phyloP scores from a whole-genome alignment of 2,888 invertebrate species.

The Eupithecia subfuscata region DNA sequence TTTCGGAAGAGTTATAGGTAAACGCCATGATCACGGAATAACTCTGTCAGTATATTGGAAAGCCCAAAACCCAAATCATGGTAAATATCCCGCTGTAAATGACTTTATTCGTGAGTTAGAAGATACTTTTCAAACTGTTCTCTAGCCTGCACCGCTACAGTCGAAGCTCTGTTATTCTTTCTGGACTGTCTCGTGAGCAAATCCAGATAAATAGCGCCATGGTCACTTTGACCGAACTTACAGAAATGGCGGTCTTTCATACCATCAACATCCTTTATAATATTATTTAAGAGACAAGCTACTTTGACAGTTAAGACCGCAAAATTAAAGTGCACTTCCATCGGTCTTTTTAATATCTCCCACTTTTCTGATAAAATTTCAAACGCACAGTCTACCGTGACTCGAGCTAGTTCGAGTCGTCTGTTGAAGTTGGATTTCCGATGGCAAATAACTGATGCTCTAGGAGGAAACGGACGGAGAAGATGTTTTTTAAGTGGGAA shows the following conservation, averaged over 20 bases:
- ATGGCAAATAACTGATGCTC: constrained; percentile 17
- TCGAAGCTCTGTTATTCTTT: constrained; percentile 27
- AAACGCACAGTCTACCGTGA: constrained; percentile 44
- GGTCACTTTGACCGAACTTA: constrained; percentile 35
- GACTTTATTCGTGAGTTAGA: constrained; percentile 23
- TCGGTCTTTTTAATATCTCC: constrained; percentile 37
- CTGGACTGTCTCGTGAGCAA: constrained; percentile 31
- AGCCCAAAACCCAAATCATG: too few relatives aligned
- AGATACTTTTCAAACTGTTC: constrained; percentile 34
- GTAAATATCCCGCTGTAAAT: too few relatives aligned
- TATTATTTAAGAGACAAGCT: constrained; percentile 44
- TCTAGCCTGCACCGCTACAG: constrained; percentile 30
- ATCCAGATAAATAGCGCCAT: constrained; percentile 35
- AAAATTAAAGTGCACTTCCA: constrained; percentile 35
- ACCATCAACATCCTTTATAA: constrained; percentile 40
- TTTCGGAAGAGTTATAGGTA: too few relatives aligned
- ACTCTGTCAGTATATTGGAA: too few relatives aligned
- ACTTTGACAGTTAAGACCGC: constrained; percentile 34
- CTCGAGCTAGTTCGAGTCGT: constrained; percentile 38
- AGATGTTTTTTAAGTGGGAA: constrained; percentile 43
- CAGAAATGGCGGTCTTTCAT: constrained; percentile 35
- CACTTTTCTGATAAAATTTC: constrained; percentile 50
- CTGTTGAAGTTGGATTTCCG: constrained; percentile 41
- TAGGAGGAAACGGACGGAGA: constrained; percentile 41
- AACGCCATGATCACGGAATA: too few relatives aligned